Base-by-base conservation (phyloP, 2,888 invertebrate species). In the Spialia ferax region DNA sequence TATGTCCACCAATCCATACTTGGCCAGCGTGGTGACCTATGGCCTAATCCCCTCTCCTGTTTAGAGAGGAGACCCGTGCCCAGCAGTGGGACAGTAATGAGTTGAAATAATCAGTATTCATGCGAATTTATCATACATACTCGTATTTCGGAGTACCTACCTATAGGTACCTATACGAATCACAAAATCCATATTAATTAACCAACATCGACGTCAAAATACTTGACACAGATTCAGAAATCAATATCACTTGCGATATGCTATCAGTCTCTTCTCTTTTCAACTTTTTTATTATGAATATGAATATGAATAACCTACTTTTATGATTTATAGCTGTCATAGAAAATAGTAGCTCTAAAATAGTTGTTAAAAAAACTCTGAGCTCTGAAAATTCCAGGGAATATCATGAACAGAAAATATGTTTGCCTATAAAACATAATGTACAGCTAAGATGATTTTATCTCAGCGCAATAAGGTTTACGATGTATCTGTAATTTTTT, bases 181-280 rank as follows among this genome's bases (percentile, higher is more conserved):
- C 52, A 52, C 4, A 52, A 52, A 52, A 52, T 52, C 52, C n/a
- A 45, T 56, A 56, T 64, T 32, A 63, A 63, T 64, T 48, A 56
- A 55, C 32, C 26, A 48, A 48, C 22, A n/a, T 32, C 42, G 63
- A 56, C 55, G 56, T 56, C 63, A 63, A 48, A 42, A 64, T 42
- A 55, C 63, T 64, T 64, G 56, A 64, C 63, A 64, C 45, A 56
- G 63, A 56, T 64, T 48, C 56, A 55, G 48, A 56, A 56, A 64
- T 64, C 63, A 56, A 64, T 56, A 56, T 6, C 63, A 64, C 63
- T 64, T 48, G 20, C 55, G 56, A 64, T 64, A 56, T 64, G 50
- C 62, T 45, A 45, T 32, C 45, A 48, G 45, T 10, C 29, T 56
- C 32, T 20, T 55, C 20, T 29, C 45, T 56, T 29, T 56, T 42